Conservation (phyloP, 2,888 invertebrate species). For the Acanthacorydalis orientalis region DNA sequence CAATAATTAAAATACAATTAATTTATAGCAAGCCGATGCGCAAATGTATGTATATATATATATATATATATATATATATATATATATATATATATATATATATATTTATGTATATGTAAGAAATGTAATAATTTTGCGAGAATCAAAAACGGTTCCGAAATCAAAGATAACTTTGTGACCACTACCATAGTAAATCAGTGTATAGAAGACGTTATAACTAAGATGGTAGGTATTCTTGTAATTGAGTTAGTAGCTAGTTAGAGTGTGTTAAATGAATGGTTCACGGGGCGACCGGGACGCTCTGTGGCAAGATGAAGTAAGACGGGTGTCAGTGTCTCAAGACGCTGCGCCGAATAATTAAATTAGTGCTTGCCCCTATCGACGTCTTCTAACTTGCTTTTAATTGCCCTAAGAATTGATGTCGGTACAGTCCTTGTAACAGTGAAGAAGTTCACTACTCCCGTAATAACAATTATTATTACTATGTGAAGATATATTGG, state of each 20-base stretch:
- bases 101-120: neutral
- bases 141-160: neutral
- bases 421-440: neutral
- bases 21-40: conserved; percentile 8
- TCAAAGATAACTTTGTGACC: neutral
- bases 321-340: neutral
- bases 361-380: neutral
- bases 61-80: conserved; percentile 11
- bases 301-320: neutral
- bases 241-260: too few relatives aligned
- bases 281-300: too few relatives aligned
- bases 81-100: conserved; percentile 8
- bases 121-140: neutral
- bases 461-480: too few relatives aligned
- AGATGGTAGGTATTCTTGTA: neutral
- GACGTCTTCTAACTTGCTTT: conserved; percentile 4
- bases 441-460: too few relatives aligned
- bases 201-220: neutral
- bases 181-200: neutral
- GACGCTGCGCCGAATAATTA: neutral
- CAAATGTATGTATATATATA: neutral
- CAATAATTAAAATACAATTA: conserved; percentile 9
- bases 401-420: conserved; percentile 6
- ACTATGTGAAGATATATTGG: too few relatives aligned
- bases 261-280: too few relatives aligned